Evolutionary conservation across 1,140 invertebrate species (phyloP), one percentile per base, ranked within the genome.

Genomic region (Eueides isabella): DNA sequence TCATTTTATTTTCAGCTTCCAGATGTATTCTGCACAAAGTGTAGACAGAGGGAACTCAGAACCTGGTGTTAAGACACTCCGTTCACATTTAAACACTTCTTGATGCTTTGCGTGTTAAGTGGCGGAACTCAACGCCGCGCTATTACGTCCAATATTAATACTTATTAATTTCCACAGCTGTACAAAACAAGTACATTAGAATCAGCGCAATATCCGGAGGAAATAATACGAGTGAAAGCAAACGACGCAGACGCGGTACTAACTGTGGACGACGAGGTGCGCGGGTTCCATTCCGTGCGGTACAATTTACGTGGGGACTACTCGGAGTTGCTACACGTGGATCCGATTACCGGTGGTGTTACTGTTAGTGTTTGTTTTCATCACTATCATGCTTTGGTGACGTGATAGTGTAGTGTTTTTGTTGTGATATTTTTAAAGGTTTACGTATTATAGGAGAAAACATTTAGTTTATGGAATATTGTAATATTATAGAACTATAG

Each of bases 121-220:
- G n/a, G n/a, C n/a, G n/a, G n/a, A n/a, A n/a, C n/a, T n/a, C n/a
- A n/a, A n/a, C n/a, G n/a, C n/a, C n/a, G n/a, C n/a, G n/a, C n/a
- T n/a, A n/a, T n/a, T n/a, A 9, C 9, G 31, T 11, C 31, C 1
- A 33, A 33, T 16, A 38, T 38, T 38, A 23, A 44, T 55, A 55
- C 19, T 55, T 26, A 55, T 23, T 4, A 55, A 11, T 28, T 66
- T 67, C 14, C 48, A 26, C 80, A 95, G 93, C 87, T 95, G 5
- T 97, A 97, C 81, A 95, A 95, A 83, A 95, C 96, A 7, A 95
- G 95, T 31, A 94, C 97, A 5, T 79, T 95, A 1, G 97, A 97
- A 90, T 96, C 96, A 11, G 94, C 95, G 1, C 94, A 95, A 48
- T 93, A 96, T 71, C 95, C 95, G 0, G 96, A 96, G 80, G 91